phyloP scores from a whole-genome alignment of 2,888 invertebrate species.

The Helicoverpa assulta region DNA sequence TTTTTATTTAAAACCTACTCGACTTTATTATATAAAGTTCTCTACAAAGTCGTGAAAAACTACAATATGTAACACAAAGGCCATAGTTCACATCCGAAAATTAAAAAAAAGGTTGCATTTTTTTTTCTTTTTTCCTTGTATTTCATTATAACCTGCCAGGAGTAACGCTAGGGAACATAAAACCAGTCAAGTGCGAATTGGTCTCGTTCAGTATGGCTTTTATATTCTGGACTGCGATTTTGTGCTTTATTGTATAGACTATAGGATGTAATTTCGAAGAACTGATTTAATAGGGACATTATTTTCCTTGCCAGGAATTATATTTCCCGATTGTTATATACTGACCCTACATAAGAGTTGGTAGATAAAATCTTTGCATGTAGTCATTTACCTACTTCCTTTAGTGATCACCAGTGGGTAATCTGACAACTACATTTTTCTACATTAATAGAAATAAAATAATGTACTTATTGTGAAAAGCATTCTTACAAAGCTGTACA shows the following conservation, averaged over 20 bases:
- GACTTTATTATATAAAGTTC: slow-evolving; percentile 8
- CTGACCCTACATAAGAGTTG: background rate
- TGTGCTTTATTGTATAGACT: background rate
- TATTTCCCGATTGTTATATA: background rate
- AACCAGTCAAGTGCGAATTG: background rate
- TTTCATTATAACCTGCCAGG: slow-evolving; percentile 18
- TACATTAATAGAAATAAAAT: too few species aligned
- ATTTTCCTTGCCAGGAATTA: background rate
- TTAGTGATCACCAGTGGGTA: too few species aligned
- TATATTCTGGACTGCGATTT: background rate
- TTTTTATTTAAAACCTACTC: background rate
- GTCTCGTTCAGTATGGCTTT: background rate
- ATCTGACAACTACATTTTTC: too few species aligned
- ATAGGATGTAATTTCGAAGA: background rate
- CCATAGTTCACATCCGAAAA: slow-evolving; percentile 36
- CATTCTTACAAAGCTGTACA: too few species aligned
- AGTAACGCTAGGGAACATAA: background rate
- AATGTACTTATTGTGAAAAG: too few species aligned
- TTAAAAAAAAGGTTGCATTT: slow-evolving; percentile 29
- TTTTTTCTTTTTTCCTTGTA: slow-evolving; percentile 24
- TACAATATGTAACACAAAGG: slow-evolving; percentile 27
- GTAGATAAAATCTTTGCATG: background rate
- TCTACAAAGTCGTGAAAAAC: slow-evolving; percentile 21
- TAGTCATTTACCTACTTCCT: too few species aligned
- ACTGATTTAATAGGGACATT: background rate